Evolutionary conservation across 2,888 invertebrate genomes (phyloP), one percentile per base, ranked within the genome.

Genomic region (Pristionchus entomophagus): DNA sequence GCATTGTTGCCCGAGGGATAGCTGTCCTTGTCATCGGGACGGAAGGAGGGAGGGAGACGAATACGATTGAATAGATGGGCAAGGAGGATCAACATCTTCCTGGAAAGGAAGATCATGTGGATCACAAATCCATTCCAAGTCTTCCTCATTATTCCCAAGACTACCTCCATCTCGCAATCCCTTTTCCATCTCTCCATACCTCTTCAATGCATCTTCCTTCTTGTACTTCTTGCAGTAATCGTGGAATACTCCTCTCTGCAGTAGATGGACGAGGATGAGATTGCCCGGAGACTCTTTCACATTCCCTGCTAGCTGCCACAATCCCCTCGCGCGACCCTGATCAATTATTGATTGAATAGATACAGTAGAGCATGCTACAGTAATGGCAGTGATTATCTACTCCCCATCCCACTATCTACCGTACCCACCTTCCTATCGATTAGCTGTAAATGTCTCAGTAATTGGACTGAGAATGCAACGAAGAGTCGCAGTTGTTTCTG

Each of bases 191-290:
- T n/a, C n/a, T n/a, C 22, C 62, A 12, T 1, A 85, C 85, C 85
- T 88, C 87, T 92, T 90, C 19, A 90, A 86, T 65, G 88, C 73
- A 38, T 89, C 88, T 77, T 86, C 87, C 45, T n/a, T n/a, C n/a
- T 86, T 29, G 41, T 84, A 85, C 51, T 86, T 59, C 86, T 90
- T 90, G 86, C 90, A 86, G 45, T 92, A 86, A 26, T 88, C 83
- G 86, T 93, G 92, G 87, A 93, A 88, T 65, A 89, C 89, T 38
- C 92, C 91, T 82, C 89, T 89, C 83, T 93, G 92, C 80, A 93
- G 89, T 38, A 93, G 86, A 78, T 91, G 88, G 65, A 92, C 90
- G 86, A 93, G 93, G n/a, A 92, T 86, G 56, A 93, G 86, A 56
- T 91, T 93, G 81, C 93, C 93, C 6, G 92, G 90, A 41, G 92